Conservation (phyloP, 1,140 invertebrate genomes). For the Conus ventricosus region DNA sequence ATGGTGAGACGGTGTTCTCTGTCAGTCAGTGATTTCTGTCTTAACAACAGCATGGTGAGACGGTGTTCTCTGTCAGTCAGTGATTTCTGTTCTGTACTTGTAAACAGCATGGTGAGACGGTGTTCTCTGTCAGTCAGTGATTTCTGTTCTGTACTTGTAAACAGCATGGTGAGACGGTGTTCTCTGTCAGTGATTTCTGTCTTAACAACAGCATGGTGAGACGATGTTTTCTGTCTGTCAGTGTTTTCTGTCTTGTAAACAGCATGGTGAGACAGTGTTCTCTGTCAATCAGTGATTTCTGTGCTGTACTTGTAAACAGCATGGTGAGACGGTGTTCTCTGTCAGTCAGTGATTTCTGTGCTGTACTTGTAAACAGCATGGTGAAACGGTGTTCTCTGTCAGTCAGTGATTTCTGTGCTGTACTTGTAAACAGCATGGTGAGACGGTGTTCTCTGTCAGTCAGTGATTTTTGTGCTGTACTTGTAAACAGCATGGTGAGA, state of each 20-base stretch:
- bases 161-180: background rate
- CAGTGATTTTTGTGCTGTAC: no score
- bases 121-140: background rate
- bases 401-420: conserved; percentile 42
- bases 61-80: background rate
- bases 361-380: conserved; percentile 65
- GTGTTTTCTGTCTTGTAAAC: conserved; percentile 46
- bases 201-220: background rate
- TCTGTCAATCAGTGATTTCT: conserved; percentile 42
- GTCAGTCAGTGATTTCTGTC: background rate
- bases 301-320: background rate
- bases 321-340: background rate
- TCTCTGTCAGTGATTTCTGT: conserved; percentile 23
- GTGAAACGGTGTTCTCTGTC: conserved; percentile 53
- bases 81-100: background rate
- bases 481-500: conserved; percentile 69
- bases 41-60: background rate
- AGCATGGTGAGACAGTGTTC: conserved; percentile 65
- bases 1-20: background rate
- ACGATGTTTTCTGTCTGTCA: background rate
- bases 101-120: background rate
- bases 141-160: background rate
- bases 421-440: background rate
- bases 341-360: background rate
- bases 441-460: background rate